Conservation (phyloP, 2,797 vertebrate species). For the Carduelis carduelis region DNA sequence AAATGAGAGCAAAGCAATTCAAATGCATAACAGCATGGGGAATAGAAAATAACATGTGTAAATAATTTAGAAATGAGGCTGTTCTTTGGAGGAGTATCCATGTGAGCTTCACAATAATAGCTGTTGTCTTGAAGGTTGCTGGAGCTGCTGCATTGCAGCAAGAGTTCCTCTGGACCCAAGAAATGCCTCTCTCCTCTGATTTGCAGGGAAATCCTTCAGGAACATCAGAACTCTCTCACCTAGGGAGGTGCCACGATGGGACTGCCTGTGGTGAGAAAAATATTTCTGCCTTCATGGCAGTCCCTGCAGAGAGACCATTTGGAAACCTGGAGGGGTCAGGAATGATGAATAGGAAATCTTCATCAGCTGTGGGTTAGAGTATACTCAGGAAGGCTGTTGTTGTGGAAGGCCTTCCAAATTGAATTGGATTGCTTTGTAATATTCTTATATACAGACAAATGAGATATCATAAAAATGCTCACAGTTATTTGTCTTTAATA, state of each 20-base stretch:
- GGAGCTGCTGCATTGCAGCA: neutral
- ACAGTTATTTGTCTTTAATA: neutral
- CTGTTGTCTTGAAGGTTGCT: neutral
- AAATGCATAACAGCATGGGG: neutral
- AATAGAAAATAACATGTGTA: conserved; percentile 2
- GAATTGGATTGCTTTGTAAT: neutral
- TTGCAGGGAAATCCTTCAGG: neutral
- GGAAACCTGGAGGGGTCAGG: neutral
- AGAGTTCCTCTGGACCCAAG: neutral
- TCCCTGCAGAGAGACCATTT: neutral
- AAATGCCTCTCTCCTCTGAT: neutral
- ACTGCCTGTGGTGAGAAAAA: neutral
- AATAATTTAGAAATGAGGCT: conserved; percentile 24
- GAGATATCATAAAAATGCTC: neutral
- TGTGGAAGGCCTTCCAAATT: neutral
- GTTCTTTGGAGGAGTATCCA: neutral
- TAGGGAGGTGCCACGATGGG: neutral
- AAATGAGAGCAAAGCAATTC: conserved; percentile 8
- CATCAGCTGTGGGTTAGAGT: neutral
- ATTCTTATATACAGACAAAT: neutral
- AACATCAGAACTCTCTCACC: neutral
- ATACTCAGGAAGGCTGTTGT: neutral
- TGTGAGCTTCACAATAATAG: neutral
- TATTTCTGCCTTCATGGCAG: neutral
- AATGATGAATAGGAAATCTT: neutral